These are phyloP conservation scores for Botia almorhae DNA, from an alignment of 2,797 vertebrate genomes.

Conservation along the genomic window DNA sequence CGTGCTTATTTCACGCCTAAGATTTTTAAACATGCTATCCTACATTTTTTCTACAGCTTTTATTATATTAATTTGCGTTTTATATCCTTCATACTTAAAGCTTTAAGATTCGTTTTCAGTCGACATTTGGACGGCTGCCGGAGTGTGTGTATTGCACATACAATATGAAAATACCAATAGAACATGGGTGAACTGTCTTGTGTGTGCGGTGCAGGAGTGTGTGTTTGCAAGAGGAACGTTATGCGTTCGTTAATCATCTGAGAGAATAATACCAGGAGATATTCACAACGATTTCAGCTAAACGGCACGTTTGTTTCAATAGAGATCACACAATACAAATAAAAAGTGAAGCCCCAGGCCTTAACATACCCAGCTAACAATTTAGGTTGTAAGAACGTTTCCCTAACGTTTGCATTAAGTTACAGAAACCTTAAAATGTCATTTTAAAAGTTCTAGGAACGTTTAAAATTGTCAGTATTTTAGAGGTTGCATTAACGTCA, in stretches of 20 bases:
- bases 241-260: conserved; percentile 10
- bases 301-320: background rate
- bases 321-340: background rate
- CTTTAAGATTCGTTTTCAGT: background rate
- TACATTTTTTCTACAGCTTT: background rate
- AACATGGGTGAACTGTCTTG: too few species aligned
- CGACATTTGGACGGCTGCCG: background rate
- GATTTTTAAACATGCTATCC: background rate
- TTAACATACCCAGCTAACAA: too few species aligned
- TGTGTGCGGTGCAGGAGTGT: background rate
- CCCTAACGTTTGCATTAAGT: too few species aligned
- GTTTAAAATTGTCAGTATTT: too few species aligned
- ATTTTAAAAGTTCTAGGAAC: too few species aligned
- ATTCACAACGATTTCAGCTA: background rate
- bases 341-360: background rate
- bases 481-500: too few species aligned
- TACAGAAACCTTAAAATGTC: too few species aligned
- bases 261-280: background rate
- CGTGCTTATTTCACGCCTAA: background rate
- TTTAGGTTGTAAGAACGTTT: too few species aligned
- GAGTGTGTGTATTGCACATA: background rate
- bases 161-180: too few species aligned
- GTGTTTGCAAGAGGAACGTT: background rate
- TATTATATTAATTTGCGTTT: background rate
- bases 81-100: background rate